phyloP scores from a whole-genome alignment of 2,113 vertebrate genomes.

The Oreamnos americanus region DNA sequence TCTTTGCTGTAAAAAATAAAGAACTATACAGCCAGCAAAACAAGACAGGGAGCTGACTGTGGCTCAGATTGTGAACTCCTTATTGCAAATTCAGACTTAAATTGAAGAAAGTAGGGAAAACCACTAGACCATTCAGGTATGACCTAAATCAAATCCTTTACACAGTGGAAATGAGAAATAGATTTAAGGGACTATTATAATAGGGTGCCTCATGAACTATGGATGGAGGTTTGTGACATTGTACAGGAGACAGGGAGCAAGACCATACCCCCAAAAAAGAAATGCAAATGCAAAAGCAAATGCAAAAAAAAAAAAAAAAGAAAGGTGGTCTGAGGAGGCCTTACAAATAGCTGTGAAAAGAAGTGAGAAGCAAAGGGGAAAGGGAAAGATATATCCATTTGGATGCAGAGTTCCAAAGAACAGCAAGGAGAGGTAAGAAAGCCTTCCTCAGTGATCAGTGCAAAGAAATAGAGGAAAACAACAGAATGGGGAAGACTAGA shows the following conservation, averaged over 20 bases:
- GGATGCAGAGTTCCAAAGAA: not conserved
- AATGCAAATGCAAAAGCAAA: not conserved
- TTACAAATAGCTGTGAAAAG: not conserved
- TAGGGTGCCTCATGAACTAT: not conserved
- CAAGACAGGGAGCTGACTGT: not conserved
- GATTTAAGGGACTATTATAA: not conserved
- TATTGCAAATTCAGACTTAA: not conserved
- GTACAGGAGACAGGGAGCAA: not conserved
- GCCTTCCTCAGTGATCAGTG: not conserved
- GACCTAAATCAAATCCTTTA: not conserved
- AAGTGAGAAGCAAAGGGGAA: not conserved
- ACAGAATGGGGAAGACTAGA: not conserved
- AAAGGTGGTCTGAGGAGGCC: not conserved
- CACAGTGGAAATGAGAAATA: not conserved
- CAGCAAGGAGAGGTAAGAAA: not conserved
- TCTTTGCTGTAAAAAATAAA: not conserved
- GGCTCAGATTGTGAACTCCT: not conserved
- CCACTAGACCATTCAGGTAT: not conserved
- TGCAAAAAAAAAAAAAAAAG: not conserved
- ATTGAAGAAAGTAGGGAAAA: not conserved
- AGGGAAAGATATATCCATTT: not conserved
- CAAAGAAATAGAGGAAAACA: not conserved
- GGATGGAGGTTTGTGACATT: not conserved
- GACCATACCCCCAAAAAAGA: not conserved
- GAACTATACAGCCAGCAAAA: not conserved